These are phyloP conservation scores for Champsocephalus gunnari DNA, from an alignment of 2,797 vertebrate genomes.

Conservation along the genomic window DNA sequence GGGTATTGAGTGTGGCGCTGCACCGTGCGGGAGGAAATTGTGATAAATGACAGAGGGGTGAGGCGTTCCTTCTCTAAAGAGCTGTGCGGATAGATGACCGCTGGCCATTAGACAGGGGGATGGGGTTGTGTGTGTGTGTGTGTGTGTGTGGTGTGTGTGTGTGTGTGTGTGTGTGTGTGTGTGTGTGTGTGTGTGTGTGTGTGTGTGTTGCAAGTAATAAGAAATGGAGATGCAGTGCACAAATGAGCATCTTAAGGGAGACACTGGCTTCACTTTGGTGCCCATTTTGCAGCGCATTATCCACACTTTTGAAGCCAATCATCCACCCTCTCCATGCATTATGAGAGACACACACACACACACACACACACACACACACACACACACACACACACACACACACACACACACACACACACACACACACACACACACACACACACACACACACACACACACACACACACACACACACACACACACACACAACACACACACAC, in stretches of 20 bases:
- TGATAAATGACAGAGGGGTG: conserved; percentile 76
- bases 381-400: no score
- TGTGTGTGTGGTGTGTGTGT: background rate
- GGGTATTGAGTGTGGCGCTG: conserved; percentile 71
- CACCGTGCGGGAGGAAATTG: conserved; percentile 69
- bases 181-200: background rate
- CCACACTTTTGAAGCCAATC: background rate
- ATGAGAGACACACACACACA: background rate
- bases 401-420: no score
- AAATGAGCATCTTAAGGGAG: conserved; percentile 5
- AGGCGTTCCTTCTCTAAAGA: conserved; percentile 46
- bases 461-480: no score
- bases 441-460: no score
- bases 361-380: no score
- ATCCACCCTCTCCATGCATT: background rate
- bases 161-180: conserved; percentile 6
- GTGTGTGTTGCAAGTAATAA: background rate
- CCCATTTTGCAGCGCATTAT: conserved; percentile 15
- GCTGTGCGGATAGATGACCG: conserved; percentile 46
- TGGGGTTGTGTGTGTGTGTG: background rate
- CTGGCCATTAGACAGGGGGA: conserved; percentile 45
- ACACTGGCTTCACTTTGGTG: conserved; percentile 15
- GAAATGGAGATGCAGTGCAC: conserved; percentile 18
- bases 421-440: no score
- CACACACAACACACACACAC: no score